Base-by-base conservation (phyloP, 2,888 invertebrate species). In the Hesperia comma region DNA sequence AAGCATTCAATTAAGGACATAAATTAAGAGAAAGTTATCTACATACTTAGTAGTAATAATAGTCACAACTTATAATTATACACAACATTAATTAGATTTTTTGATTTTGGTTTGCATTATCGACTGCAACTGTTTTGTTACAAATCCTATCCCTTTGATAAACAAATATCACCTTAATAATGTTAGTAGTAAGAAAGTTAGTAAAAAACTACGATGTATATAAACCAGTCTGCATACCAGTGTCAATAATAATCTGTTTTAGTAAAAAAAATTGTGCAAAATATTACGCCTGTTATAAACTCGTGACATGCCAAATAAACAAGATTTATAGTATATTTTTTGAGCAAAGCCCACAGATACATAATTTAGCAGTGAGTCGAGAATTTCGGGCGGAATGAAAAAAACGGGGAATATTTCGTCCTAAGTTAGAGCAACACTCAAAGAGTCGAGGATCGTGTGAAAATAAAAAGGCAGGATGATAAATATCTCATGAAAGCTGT, bases 401-500 rank as follows among this genome's bases (percentile, higher is more conserved):
- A 55, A 33, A 55, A 33, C 33, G 15, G 10, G 32, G 32, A 55
- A 37, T 55, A 37, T 49, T 49, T 49, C 19, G 12, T 19, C 49
- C 12, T 12, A 49, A 49, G 19, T 49, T 49, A 49, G 12, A 49
- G 49, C 12, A 49, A 19, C 15, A 7, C 49, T 49, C 49, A 19
- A 49, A 49, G 49, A 49, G 49, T 49, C 19, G 55, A 55, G 17
- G 4, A 55, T 55, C 55, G 55, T 37, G 33, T 55, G 37, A 55
- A 55, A 55, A 55, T 55, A 55, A 55, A 55, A 55, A 17, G 33
- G 37, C 33, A 55, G 33, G 10, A 55, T 37, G 55, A 55, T 55
- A 55, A 55, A 55, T 55, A 17, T 37, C 55, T 33, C 55, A 55
- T 55, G 55, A 55, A 37, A 55, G 55, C 55, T 37, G 37, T 17